Conservation (phyloP, 2,888 invertebrate genomes). For the Hesperia comma region DNA sequence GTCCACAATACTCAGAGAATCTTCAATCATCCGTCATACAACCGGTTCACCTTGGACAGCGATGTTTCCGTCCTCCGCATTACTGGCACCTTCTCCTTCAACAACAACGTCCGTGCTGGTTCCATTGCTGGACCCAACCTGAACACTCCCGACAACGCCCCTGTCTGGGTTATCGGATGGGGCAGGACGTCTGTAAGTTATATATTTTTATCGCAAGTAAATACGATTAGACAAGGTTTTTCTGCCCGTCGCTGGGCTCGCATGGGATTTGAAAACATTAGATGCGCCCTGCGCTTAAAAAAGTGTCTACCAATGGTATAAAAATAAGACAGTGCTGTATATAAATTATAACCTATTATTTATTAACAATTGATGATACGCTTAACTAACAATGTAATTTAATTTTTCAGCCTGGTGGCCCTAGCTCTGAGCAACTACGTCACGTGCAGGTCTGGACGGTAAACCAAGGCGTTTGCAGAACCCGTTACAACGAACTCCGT, state of each 20-base stretch:
- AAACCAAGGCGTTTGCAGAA: slow-evolving; percentile 51
- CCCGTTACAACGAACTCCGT: slow-evolving; percentile 47
- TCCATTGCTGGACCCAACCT: slow-evolving; percentile 55
- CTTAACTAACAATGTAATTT: too few species aligned
- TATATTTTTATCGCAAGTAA: too few species aligned
- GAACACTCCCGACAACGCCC: slow-evolving; percentile 54
- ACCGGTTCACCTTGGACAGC: slow-evolving; percentile 37
- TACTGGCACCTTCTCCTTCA: slow-evolving; percentile 44
- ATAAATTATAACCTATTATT: too few species aligned
- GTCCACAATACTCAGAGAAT: slow-evolving; percentile 44
- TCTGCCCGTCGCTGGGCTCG: too few species aligned
- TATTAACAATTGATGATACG: too few species aligned
- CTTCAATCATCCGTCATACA: slow-evolving; percentile 50
- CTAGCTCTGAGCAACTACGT: slow-evolving; percentile 52
- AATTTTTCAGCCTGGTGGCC: slow-evolving; percentile 48
- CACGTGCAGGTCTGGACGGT: slow-evolving; percentile 56
- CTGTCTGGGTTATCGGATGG: slow-evolving; percentile 72
- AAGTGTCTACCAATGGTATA: too few species aligned
- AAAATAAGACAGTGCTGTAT: too few species aligned
- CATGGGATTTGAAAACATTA: too few species aligned
- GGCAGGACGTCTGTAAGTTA: slow-evolving; percentile 47
- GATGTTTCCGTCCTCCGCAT: slow-evolving; percentile 62
- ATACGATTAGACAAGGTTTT: too few species aligned
- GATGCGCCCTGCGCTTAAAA: too few species aligned
- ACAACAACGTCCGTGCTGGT: slow-evolving; percentile 46